phyloP scores from a whole-genome alignment of 2,113 vertebrate species.

The Catharus minimus region DNA sequence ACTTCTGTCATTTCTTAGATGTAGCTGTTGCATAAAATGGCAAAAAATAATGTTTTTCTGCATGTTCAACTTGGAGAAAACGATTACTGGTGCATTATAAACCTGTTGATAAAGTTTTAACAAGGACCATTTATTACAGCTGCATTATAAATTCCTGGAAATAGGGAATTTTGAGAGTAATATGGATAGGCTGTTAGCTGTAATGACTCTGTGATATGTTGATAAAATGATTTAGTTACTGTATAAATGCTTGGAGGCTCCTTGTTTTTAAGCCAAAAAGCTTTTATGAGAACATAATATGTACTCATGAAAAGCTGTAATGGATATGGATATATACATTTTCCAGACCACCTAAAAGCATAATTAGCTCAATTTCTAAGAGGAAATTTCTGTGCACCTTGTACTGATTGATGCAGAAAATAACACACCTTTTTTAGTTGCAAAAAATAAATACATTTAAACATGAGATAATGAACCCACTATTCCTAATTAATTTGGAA shows the following conservation, averaged over 20 bases:
- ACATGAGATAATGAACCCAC: neutral
- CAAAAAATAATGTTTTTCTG: neutral
- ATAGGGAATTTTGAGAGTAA: neutral
- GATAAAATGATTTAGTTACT: conserved; percentile 5
- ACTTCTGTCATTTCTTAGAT: neutral
- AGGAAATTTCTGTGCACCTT: neutral
- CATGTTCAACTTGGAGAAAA: neutral
- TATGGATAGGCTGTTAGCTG: neutral
- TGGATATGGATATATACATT: neutral
- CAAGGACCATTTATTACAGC: neutral
- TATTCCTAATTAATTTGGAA: neutral
- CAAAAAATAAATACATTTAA: neutral
- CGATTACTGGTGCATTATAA: neutral
- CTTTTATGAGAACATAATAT: neutral
- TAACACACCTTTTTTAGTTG: neutral
- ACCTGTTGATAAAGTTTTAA: neutral
- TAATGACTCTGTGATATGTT: neutral
- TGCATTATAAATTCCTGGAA: conserved; percentile 23
- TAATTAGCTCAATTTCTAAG: neutral
- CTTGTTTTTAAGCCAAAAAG: neutral
- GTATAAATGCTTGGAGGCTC: neutral
- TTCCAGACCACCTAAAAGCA: neutral
- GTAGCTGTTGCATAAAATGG: neutral
- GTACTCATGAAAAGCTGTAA: neutral
- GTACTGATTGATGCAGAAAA: neutral